These are phyloP conservation scores for Parapristionchus giblindavisi DNA, from an alignment of 2,888 invertebrate species.

Conservation along the genomic window DNA sequence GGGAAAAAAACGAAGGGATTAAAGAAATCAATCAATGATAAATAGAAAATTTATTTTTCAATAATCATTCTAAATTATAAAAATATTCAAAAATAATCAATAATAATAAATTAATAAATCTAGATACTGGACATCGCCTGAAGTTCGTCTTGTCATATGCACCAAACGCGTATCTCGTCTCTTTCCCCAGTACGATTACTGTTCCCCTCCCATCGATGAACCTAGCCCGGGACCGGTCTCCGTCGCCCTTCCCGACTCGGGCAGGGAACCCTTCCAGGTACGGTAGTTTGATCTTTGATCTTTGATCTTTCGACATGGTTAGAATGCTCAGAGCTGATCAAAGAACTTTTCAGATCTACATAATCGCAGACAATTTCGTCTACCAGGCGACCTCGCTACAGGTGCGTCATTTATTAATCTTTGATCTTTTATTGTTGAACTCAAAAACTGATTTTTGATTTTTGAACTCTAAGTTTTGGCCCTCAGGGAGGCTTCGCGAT, in stretches of 20 bases:
- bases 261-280: constrained; percentile 64
- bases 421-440: not conserved
- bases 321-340: not conserved
- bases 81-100: too few species aligned
- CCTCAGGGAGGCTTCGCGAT: constrained; percentile 66
- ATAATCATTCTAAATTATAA: too few species aligned
- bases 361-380: constrained; percentile 66
- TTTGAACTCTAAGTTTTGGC: not conserved
- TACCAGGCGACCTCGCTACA: constrained; percentile 61
- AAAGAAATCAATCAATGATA: too few species aligned
- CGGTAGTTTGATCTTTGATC: not conserved
- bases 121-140: constrained; percentile 68
- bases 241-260: constrained; percentile 63
- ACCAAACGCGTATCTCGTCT: constrained; percentile 50
- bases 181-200: constrained; percentile 65
- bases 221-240: constrained; percentile 69
- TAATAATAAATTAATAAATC: too few species aligned
- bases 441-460: not conserved
- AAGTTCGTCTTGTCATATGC: constrained; percentile 64
- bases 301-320: constrained; percentile 7
- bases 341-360: constrained; percentile 56
- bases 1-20: too few species aligned
- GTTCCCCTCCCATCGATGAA: constrained; percentile 59
- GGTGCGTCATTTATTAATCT: constrained; percentile 4
- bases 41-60: too few species aligned